These are phyloP conservation scores for Rhinoraja longicauda DNA, from an alignment of 2,797 vertebrate genomes.

Conservation along the genomic window DNA sequence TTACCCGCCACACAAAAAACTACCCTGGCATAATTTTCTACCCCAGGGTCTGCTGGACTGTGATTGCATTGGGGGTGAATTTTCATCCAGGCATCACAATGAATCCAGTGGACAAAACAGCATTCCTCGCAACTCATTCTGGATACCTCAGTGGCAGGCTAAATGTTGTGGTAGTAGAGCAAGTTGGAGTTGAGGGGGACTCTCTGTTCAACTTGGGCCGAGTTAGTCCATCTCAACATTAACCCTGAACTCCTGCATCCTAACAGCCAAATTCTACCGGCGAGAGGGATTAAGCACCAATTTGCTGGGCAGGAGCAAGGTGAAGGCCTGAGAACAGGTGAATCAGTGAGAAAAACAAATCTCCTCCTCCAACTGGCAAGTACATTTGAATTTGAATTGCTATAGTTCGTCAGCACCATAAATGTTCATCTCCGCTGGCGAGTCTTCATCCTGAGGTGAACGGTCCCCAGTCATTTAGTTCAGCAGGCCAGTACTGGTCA, in stretches of 20 bases:
- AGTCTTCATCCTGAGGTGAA: too few relatives aligned
- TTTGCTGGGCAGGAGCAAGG: background rate
- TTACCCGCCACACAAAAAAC: background rate
- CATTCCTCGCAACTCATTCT: background rate
- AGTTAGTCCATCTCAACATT: background rate
- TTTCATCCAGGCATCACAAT: background rate
- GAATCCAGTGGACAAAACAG: background rate
- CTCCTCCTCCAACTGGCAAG: background rate
- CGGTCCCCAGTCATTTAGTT: constrained; percentile 50
- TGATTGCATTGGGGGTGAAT: background rate
- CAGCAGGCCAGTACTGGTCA: constrained; percentile 81
- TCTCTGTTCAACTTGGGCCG: background rate
- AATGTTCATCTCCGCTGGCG: background rate
- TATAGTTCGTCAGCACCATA: background rate
- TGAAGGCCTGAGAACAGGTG: background rate
- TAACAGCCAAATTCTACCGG: background rate
- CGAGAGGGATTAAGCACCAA: background rate
- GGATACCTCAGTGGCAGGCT: background rate
- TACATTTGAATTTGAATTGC: background rate
- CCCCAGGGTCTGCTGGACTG: background rate
- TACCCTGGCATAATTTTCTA: background rate
- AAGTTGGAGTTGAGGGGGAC: too few relatives aligned
- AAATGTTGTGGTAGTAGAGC: background rate
- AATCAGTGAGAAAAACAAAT: background rate
- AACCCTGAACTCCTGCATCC: background rate